These are phyloP conservation scores for Phylloscopus trochiloides DNA, from an alignment of 2,113 vertebrate genomes.

Conservation along the genomic window DNA sequence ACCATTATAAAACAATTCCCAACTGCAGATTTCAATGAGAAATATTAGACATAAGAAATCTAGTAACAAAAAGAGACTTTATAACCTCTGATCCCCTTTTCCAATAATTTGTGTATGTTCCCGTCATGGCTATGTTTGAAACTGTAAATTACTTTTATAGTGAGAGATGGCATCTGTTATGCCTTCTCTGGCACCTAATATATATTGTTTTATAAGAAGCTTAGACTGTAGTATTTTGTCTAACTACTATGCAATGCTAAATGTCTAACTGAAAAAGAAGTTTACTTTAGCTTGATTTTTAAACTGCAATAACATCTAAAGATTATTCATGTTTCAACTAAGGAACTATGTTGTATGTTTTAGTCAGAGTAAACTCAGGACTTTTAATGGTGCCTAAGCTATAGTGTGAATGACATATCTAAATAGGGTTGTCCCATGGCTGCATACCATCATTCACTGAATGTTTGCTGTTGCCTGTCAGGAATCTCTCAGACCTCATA, in stretches of 20 bases:
- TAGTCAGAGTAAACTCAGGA: constrained; percentile 63
- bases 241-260: constrained; percentile 49
- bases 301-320: constrained; percentile 50
- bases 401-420: constrained; percentile 74
- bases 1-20: constrained; percentile 11
- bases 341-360: constrained; percentile 68
- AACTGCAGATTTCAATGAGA: not conserved
- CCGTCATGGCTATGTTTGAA: constrained; percentile 12
- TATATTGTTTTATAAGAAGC: constrained; percentile 42
- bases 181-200: constrained; percentile 54
- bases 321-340: constrained; percentile 54
- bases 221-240: constrained; percentile 45
- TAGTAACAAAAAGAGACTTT: constrained; percentile 11
- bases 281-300: constrained; percentile 61
- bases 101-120: constrained; percentile 29
- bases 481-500: not conserved
- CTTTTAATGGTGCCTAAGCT: constrained; percentile 48
- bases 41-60: constrained; percentile 7
- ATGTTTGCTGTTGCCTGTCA: constrained; percentile 44
- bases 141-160: constrained; percentile 52
- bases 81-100: constrained; percentile 23
- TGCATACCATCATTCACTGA: constrained; percentile 52
- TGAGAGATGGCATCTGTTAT: constrained; percentile 62
- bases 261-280: constrained; percentile 46
- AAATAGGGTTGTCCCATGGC: constrained; percentile 60